Conservation (phyloP, 2,888 invertebrate genomes). For the Callimorpha dominula region DNA sequence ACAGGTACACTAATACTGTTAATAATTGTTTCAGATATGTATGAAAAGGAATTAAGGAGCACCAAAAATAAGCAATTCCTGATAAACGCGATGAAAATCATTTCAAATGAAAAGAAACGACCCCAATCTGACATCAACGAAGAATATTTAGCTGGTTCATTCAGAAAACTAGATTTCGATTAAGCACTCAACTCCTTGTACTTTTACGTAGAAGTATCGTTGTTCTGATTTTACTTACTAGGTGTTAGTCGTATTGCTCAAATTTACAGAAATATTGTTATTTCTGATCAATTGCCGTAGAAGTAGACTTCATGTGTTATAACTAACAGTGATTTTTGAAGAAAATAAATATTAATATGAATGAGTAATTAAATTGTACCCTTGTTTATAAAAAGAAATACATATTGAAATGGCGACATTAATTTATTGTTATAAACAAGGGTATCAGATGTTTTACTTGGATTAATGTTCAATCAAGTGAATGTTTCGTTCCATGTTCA, state of each 20-base stretch:
- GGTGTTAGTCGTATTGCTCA: not conserved
- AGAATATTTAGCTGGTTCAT: conserved; percentile 71
- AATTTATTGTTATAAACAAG: too few species aligned
- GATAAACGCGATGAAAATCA: conserved; percentile 63
- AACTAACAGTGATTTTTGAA: not conserved
- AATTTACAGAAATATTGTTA: not conserved
- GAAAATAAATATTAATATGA: not conserved
- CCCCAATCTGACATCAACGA: conserved; percentile 64
- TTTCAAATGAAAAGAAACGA: conserved; percentile 72
- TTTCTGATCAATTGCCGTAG: not conserved
- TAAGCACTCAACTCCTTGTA: conserved; percentile 40
- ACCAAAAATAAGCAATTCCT: conserved; percentile 65
- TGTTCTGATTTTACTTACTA: not conserved
- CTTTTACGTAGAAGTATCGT: not conserved
- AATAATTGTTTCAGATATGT: conserved; percentile 62
- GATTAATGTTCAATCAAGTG: too few species aligned
- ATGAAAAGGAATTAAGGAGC: conserved; percentile 67
- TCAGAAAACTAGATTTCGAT: conserved; percentile 76
- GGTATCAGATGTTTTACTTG: too few species aligned
- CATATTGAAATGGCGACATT: not conserved
- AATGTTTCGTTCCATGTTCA: too few species aligned
- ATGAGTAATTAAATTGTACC: not conserved
- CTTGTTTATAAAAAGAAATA: not conserved
- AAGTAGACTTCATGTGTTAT: not conserved
- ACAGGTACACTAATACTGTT: too few species aligned